phyloP scores from a whole-genome alignment of 1,140 invertebrate genomes.

The Heliconius hewitsoni region DNA sequence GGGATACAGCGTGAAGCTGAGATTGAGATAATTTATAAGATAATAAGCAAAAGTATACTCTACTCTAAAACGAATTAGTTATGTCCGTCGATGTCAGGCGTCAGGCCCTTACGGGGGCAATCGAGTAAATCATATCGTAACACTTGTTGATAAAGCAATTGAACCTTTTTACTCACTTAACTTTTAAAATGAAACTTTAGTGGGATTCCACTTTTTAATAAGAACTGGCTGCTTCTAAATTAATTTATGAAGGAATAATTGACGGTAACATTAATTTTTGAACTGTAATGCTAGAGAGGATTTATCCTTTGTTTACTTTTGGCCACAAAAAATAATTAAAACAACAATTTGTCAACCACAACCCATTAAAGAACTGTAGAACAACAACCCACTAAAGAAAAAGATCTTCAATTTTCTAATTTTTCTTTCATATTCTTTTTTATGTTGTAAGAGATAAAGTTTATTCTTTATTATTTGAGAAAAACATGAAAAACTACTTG shows the following conservation, averaged over 20 bases:
- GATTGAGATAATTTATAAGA: too few relatives aligned
- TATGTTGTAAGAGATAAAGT: too few relatives aligned
- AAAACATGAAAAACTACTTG: too few relatives aligned
- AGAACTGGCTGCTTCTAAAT: not conserved
- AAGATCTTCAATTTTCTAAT: too few relatives aligned
- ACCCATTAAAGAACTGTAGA: too few relatives aligned
- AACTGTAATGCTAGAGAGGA: not conserved
- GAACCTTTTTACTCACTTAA: constrained; percentile 21
- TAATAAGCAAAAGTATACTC: constrained; percentile 23
- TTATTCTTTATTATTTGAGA: too few relatives aligned
- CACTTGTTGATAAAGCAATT: constrained; percentile 42
- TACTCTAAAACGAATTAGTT: constrained; percentile 19
- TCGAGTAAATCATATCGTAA: constrained; percentile 38
- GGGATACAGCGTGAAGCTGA: too few relatives aligned
- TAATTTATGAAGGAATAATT: constrained; percentile 18
- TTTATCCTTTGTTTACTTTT: not conserved
- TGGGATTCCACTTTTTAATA: constrained; percentile 7
- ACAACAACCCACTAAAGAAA: too few relatives aligned
- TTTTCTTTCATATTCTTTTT: too few relatives aligned
- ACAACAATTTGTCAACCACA: too few relatives aligned
- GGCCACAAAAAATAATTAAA: not conserved
- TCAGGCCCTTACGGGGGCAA: constrained; percentile 31
- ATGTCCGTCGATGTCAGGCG: constrained; percentile 21
- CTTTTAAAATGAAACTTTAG: constrained; percentile 11
- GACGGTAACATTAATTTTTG: not conserved